Conservation (phyloP, 2,113 vertebrate species). For the Mustelus asterias region DNA sequence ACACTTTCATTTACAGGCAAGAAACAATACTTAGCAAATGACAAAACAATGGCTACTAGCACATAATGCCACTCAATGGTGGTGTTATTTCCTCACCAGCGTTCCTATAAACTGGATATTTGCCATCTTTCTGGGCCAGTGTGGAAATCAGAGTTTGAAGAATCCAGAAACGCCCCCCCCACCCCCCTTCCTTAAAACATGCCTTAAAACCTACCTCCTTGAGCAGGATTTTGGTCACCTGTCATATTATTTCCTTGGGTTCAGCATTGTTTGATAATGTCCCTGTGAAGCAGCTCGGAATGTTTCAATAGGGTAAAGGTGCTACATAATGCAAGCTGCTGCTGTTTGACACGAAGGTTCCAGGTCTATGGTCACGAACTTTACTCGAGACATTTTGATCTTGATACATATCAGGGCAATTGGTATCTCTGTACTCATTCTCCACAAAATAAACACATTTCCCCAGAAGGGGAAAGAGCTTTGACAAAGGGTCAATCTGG, state of each 20-base stretch:
- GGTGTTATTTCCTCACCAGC: background rate
- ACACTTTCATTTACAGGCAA: background rate
- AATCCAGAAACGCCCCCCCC: too few species aligned
- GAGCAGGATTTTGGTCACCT: background rate
- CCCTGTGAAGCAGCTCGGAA: background rate
- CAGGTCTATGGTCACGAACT: background rate
- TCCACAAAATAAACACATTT: background rate
- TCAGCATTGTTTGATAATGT: background rate
- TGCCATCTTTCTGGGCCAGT: background rate
- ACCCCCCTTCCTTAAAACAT: background rate
- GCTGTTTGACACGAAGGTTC: background rate
- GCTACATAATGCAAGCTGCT: background rate
- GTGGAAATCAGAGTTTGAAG: background rate
- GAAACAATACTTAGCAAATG: background rate
- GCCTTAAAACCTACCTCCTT: too few species aligned
- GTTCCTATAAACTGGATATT: background rate
- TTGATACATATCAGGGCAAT: background rate
- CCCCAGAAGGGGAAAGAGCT: background rate
- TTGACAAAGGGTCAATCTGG: too few species aligned
- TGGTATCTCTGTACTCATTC: background rate
- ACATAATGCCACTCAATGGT: background rate
- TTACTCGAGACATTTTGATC: background rate
- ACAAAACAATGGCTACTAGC: background rate
- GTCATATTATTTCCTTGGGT: background rate
- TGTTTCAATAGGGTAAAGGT: too few species aligned